These are phyloP conservation scores for Chrysocyon brachyurus DNA, from an alignment of 2,797 vertebrate genomes.

Conservation along the genomic window DNA sequence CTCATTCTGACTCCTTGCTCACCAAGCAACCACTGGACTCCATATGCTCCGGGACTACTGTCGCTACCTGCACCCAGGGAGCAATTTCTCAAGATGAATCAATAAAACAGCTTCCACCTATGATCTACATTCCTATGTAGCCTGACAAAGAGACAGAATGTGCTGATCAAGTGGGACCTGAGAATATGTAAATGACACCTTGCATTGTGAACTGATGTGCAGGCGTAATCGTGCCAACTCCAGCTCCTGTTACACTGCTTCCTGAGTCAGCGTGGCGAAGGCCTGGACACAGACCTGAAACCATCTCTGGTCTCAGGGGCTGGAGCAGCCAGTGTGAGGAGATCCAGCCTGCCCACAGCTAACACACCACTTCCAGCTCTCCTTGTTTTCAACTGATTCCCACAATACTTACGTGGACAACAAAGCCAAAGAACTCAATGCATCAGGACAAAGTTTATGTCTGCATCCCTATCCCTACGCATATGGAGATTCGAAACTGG, in stretches of 20 bases:
- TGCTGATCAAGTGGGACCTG: neutral
- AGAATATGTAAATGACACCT: neutral
- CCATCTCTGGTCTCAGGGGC: neutral
- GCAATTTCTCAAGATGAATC: slow-evolving; percentile 29
- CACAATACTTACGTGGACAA: neutral
- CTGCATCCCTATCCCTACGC: neutral
- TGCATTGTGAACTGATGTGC: neutral
- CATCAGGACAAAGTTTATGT: neutral
- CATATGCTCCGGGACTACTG: neutral
- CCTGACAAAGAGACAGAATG: neutral
- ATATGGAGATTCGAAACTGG: neutral
- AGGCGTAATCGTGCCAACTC: neutral
- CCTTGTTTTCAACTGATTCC: neutral
- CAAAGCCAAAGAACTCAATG: neutral
- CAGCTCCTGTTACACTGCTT: neutral
- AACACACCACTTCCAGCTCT: neutral
- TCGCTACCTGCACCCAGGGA: neutral
- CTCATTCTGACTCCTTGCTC: neutral
- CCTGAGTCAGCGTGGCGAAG: neutral
- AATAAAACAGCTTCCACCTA: neutral
- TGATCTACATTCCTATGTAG: neutral
- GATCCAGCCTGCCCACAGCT: neutral
- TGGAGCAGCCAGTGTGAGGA: accelerated
- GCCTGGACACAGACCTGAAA: neutral
- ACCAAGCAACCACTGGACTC: neutral